Percentiles rank a stretch among this genome's conserved stretches.
Evolutionary conservation across 2,113 vertebrate genomes (phyloP).

Genomic region (Myanophis thanlyinensis): DNA sequence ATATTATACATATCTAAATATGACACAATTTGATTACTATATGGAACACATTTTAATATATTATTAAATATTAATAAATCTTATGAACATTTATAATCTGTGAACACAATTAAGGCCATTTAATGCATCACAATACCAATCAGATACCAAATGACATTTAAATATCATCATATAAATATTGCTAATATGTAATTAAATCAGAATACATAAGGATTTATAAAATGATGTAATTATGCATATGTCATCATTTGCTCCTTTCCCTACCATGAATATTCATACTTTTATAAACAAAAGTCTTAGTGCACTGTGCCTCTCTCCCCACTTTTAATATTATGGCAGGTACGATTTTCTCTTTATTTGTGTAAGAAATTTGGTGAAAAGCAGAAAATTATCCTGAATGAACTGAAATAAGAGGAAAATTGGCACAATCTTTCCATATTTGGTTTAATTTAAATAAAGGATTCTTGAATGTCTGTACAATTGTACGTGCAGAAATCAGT

Average conservation of each 20-base stretch:
- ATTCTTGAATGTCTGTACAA: background rate
- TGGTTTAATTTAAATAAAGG: background rate
- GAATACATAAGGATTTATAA: background rate
- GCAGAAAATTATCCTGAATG: background rate
- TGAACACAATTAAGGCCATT: background rate
- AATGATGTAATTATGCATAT: background rate
- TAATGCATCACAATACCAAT: background rate
- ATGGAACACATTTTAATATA: background rate
- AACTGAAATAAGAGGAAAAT: background rate
- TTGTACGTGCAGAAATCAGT: conserved; percentile 41
- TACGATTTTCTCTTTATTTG: background rate
- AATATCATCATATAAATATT: background rate
- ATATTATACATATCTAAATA: too few species aligned
- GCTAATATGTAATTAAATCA: background rate
- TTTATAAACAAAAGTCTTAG: background rate
- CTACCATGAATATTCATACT: background rate
- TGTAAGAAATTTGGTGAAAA: background rate
- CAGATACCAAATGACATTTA: background rate
- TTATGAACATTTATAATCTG: background rate
- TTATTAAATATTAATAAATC: background rate
- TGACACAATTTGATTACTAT: background rate
- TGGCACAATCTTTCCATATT: rapidly evolving
- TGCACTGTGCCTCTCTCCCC: background rate
- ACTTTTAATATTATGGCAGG: background rate
- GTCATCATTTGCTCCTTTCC: background rate